Base-by-base conservation (phyloP, 2,888 invertebrate species). In the Andrena trimmerana region DNA sequence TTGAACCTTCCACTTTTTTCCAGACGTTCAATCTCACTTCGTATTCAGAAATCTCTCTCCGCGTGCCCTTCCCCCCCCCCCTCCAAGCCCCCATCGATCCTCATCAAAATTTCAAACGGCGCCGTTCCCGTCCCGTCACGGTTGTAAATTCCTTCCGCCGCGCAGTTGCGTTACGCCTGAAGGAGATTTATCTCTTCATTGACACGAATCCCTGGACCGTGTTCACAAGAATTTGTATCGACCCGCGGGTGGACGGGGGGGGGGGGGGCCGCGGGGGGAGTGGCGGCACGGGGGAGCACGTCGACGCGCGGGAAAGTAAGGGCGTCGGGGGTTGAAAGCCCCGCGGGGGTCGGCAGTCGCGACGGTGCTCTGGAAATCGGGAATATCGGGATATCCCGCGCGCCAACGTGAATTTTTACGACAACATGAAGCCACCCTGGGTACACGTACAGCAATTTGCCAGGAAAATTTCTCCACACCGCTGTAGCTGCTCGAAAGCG, bases 391-490 rank as follows among this genome's bases (percentile, higher is more conserved):
- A 48, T 65, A 36, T 59, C 36, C 63, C 48, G 29, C 2, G 27
- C 63, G n/a, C 16, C 36, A 13, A 29, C 86, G 77, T 86, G 87
- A 81, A 90, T 86, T 84, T 89, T 89, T 83, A 87, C 81, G 74
- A 81, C 54, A 54, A 80, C 54, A 52, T 42, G 77, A 60, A 33
- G 57, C 6, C 72, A 67, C 13, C 50, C 24, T 36, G 36, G 31
- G 8, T 50, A 13, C 31, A 74, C 69, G 66, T 72, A 60, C 59
- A 71, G 74, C 83, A 86, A 82, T 88, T 84, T 84, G 73, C 60
- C 50, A 57, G 63, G 65, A 65, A 79, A 78, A 76, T 80, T 84
- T 83, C 52, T 69, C 70, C 42, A 20, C 29, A 42, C 24, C 50
- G 31, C 16, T 16, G 5, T 42, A 42, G 67, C 50, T 42, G 33